phyloP scores from a whole-genome alignment of 1,140 invertebrate genomes.

The Dendrolimus punctatus region DNA sequence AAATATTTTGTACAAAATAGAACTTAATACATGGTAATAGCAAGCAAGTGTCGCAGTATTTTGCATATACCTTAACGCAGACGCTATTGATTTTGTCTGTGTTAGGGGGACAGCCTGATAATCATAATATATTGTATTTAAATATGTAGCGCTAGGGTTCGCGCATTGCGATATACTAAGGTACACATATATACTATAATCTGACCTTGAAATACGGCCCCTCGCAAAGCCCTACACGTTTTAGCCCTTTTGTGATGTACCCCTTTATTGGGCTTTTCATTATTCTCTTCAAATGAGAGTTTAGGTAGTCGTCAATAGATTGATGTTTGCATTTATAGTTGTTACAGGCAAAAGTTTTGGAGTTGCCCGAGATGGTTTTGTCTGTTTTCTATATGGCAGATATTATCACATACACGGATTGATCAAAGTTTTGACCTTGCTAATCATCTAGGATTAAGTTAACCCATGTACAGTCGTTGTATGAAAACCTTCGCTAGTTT shows the following conservation, averaged over 20 bases:
- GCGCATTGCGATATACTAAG: constrained; percentile 7
- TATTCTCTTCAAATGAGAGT: constrained; percentile 6
- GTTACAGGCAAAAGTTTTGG: too few relatives aligned
- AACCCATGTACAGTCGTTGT: too few relatives aligned
- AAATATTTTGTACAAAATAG: too few relatives aligned
- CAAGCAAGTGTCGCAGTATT: constrained; percentile 25
- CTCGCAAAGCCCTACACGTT: constrained; percentile 5
- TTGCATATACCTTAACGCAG: constrained; percentile 48
- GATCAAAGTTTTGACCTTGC: too few relatives aligned
- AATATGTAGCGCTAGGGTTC: constrained; percentile 48
- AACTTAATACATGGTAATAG: too few relatives aligned
- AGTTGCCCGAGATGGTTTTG: too few relatives aligned
- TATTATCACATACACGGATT: too few relatives aligned
- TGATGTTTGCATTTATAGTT: neutral
- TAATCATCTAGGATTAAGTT: too few relatives aligned
- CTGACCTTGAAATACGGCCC: constrained; percentile 44
- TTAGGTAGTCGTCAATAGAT: neutral
- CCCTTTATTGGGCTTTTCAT: constrained; percentile 15
- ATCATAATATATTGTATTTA: constrained; percentile 68
- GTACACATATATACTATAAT: constrained; percentile 19
- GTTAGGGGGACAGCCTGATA: constrained; percentile 65
- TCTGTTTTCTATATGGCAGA: too few relatives aligned
- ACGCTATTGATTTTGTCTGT: constrained; percentile 69
- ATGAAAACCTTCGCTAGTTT: too few relatives aligned
- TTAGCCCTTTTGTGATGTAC: constrained; percentile 7